Evolutionary conservation across 2,888 invertebrate species (phyloP), one percentile per base, ranked within the genome.

Genomic region (Corbicula japonica): DNA sequence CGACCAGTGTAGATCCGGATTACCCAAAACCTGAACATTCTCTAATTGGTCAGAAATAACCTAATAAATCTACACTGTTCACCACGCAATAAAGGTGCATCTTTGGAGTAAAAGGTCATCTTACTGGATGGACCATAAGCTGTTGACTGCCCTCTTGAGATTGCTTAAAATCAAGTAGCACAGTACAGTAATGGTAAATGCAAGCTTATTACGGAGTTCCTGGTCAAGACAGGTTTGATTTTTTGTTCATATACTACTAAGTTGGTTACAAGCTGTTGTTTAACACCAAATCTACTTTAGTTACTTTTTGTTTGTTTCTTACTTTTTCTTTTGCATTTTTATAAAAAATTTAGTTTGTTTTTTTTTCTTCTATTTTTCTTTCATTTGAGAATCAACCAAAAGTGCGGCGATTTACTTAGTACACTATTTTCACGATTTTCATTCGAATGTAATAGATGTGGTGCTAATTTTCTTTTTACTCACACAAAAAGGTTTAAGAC

Each of bases 211-310:
- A 35, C 18, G 18, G 21, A 23, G 15, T 18, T 28, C 48, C 54
- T 30, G 66, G 38, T 26, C 66, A 52, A 34, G 46, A 65, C 65
- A 65, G 73, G 73, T 52, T 63, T 62, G 73, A 58, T 44, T 28
- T 69, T 79, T 79, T 80, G 76, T 76, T 76, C 80, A 76, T 66
- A 34, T 58, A 76, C 80, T 76, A 80, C 76, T 73, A 79, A 70
- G 69, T 41, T 76, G 76, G 69, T 70, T 80, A 76, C 73, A 73
- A 70, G 73, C 70, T 34, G 35, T 38, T 30, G 32, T 48, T 80
- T 76, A 76, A 80, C 80, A 80, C 80, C 80, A 80, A 76, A 80
- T 80, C 76, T 69, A 68, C 69, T 54, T 50, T 73, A 66, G 50
- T 46, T n/a, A 52, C 34, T 34, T 12, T 23, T 34, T 6, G 10